Evolutionary conservation across 2,113 vertebrate genomes (phyloP).

Genomic region (Bombycilla garrulus): DNA sequence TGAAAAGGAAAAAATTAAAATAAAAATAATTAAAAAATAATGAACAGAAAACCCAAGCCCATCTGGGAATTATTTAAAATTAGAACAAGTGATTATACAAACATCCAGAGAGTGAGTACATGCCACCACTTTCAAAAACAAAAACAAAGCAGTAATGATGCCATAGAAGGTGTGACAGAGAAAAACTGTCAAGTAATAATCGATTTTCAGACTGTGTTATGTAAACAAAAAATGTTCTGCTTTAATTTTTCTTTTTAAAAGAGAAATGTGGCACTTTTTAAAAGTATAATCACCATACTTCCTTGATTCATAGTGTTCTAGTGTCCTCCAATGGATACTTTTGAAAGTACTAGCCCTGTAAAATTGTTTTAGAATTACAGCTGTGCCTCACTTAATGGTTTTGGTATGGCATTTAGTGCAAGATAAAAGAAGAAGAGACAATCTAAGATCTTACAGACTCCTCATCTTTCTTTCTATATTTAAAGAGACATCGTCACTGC

Average conservation of each 20-base stretch:
- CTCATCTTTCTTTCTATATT: not conserved
- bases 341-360: conserved; percentile 53
- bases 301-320: conserved; percentile 70
- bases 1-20: not conserved
- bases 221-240: not conserved
- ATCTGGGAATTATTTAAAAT: not conserved
- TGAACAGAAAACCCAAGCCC: not conserved
- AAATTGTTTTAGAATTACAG: not conserved
- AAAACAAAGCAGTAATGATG: not conserved
- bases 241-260: not conserved
- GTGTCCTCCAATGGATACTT: conserved; percentile 77
- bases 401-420: not conserved
- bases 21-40: not conserved
- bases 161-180: not conserved
- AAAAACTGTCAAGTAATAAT: not conserved
- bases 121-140: not conserved
- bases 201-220: not conserved
- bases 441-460: not conserved
- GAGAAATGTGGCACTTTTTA: not conserved
- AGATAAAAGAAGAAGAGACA: not conserved
- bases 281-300: not conserved
- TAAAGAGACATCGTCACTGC: not conserved
- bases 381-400: not conserved
- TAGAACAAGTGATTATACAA: not conserved
- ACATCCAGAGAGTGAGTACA: not conserved